Evolutionary conservation across 2,797 vertebrate species (phyloP), one percentile per base, ranked within the genome.

Genomic region (Thunnus albacares): DNA sequence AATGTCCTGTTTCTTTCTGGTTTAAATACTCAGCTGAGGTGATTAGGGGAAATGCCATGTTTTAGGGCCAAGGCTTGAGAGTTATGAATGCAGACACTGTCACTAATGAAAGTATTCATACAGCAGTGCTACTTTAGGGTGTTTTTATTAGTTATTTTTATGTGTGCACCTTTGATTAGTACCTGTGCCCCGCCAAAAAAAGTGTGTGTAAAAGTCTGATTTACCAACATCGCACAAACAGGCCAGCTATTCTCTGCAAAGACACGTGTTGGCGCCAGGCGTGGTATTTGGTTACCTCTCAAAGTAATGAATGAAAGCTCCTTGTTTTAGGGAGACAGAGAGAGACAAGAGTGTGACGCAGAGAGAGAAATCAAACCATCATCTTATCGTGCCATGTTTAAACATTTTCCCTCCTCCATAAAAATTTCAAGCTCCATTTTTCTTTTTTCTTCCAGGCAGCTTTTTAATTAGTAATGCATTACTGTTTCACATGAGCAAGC

Each of bases 381-480:
- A 43, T 81, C 33, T 84, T 85, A 57, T 63, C 11, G 24, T 79
- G 58, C 49, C 51, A 56, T 26, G 55, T 75, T 86, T 81, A n/a
- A 62, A 70, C 53, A 62, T 74, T 83, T 80, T 78, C 60, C 13
- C 7, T 26, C 53, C 47, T 26, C 14, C 10, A 33, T 65, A 30
- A 75, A 79, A 69, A 52, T 60, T 67, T 76, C 9, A 59, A 66
- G 28, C 63, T 55, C 71, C 0, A n/a, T 81, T 84, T 73, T 47
- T 47, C 55, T n/a, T 6, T 80, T 85, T 79, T 65, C 65, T 86
- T 70, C 35, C 59, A 35, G 85, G 74, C 38, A 56, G 35, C 70
- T 79, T 86, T 47, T 92, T 65, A 89, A 90, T 92, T 78, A 90
- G 70, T 57, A 58, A 76, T 80, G 62, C 57, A 24, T 79, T 76